Evolutionary conservation across 2,113 vertebrate species (phyloP), one percentile per base, ranked within the genome.

Genomic region (Nycticryphes semicollaris): DNA sequence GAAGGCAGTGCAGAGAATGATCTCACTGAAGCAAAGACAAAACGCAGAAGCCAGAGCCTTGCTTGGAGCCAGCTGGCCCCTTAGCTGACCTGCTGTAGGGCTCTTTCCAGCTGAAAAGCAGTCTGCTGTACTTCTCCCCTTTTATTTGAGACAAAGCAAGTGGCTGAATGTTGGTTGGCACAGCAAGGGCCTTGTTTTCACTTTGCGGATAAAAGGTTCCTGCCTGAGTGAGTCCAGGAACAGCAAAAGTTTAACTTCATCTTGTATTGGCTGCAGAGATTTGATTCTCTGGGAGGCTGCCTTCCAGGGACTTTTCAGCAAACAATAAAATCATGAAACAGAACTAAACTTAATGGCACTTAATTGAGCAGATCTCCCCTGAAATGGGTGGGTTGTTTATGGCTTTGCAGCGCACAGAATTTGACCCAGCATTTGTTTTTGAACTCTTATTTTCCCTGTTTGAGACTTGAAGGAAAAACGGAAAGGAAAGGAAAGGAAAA

Each of bases 361-460:
- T 92, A 95, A 93, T 43, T 91, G 82, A 95, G 82, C 72, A 88
- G 73, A 90, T 96, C 67, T 92, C n/a, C 64, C n/a, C 41, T 81
- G 67, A 75, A 94, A 77, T n/a, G 22, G 82, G 62, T 62, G 31
- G 5, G 60, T 67, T 92, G 89, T 94, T 93, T 94, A 79, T 30
- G 70, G 33, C 59, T 77, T 74, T 90, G 43, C 37, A 90, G 59
- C 72, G 82, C 1, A 6, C 47, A 83, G 72, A 85, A 57, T 90
- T 93, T 79, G 28, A 69, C 78, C 67, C 45, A 69, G 20, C 33
- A 54, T 77, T 90, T 89, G 33, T 0, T 64, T 91, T 81, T 57
- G 37, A 63, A 79, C 41, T 83, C 45, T 7, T 30, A 13, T 85
- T 78, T 93, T 77, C 50, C 45, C 45, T 41, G 24, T 78, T 87